Percentiles rank a stretch among this genome's conserved stretches.
These are phyloP conservation scores for Aurelia aurita DNA, from an alignment of 30 jellyfish, hydroid and myxozoan genomes.

Conservation along the genomic window DNA sequence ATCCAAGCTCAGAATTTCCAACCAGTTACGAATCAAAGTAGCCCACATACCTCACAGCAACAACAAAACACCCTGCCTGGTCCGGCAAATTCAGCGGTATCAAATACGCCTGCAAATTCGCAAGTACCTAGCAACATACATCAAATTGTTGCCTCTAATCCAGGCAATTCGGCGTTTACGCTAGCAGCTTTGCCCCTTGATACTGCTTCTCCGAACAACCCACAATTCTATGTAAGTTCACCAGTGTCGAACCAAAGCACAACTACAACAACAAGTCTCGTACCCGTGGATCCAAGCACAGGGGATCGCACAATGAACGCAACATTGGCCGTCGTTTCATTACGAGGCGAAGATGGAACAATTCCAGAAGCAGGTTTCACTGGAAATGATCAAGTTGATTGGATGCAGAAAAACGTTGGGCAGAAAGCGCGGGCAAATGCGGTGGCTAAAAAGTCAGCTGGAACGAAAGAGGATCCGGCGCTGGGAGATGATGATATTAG, in stretches of 20 bases:
- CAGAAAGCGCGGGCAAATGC: not conserved
- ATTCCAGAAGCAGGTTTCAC: conserved; percentile 49
- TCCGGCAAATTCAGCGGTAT: not conserved
- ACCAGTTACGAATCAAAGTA: not conserved
- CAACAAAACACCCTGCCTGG: conserved; percentile 7
- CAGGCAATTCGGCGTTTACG: conserved; percentile 27
- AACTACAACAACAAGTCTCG: conserved; percentile 40
- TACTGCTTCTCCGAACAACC: conserved; percentile 1
- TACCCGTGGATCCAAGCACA: conserved; percentile 40
- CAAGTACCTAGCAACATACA: conserved; percentile 14
- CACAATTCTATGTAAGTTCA: conserved; percentile 54
- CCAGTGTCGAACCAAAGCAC: conserved; percentile 43
- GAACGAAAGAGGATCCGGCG: not conserved
- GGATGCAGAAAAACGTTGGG: conserved; percentile 29
- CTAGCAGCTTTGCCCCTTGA: conserved; percentile 50
- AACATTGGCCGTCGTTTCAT: conserved; percentile 29
- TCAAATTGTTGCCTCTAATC: conserved; percentile 15
- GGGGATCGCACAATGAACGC: conserved; percentile 47
- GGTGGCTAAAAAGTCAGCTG: not conserved
- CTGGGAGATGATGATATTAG: not conserved
- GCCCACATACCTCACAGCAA: not conserved
- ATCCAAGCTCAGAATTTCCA: conserved; percentile 49
- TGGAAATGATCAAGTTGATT: conserved; percentile 33
- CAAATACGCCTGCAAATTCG: conserved; percentile 1
- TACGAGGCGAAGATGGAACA: conserved; percentile 60